Conservation (phyloP, 2,113 vertebrate species). For the Limnothrissa miodon region DNA sequence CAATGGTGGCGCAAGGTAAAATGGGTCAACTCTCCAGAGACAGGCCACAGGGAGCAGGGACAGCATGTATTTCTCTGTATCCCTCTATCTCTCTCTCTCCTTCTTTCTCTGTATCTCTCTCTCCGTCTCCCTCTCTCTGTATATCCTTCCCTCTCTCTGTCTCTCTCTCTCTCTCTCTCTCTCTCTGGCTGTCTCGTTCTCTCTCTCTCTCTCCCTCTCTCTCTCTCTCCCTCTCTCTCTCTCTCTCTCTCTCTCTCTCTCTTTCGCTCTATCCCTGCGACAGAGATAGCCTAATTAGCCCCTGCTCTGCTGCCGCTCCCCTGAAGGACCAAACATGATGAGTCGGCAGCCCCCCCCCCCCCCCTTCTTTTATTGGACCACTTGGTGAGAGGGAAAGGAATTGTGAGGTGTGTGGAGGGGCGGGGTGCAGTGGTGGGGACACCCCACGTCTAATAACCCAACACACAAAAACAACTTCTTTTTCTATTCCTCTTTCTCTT, state of each 20-base stretch:
- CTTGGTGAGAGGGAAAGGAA: background rate
- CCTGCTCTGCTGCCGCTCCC: background rate
- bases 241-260: background rate
- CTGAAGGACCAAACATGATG: constrained; percentile 17
- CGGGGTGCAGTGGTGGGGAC: background rate
- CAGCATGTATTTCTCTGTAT: constrained; percentile 48
- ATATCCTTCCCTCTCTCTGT: background rate
- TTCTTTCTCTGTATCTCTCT: background rate
- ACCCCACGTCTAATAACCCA: background rate
- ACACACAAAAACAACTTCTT: background rate
- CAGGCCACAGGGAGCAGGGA: constrained; percentile 48
- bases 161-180: background rate
- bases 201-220: background rate
- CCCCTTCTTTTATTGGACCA: constrained; percentile 4
- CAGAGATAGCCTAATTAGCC: constrained; percentile 55
- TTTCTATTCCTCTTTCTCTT: background rate
- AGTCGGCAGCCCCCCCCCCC: constrained; percentile 16
- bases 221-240: background rate
- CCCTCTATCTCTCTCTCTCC: background rate
- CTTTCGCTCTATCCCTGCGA: too few species aligned
- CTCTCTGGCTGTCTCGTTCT: too few species aligned
- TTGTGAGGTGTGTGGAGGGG: background rate
- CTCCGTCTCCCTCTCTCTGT: background rate
- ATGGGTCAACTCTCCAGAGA: constrained; percentile 64
- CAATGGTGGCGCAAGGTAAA: constrained; percentile 48